Evolutionary conservation across 2,113 vertebrate species (phyloP), one percentile per base, ranked within the genome.

Genomic region (Brachionichthys hirsutus): DNA sequence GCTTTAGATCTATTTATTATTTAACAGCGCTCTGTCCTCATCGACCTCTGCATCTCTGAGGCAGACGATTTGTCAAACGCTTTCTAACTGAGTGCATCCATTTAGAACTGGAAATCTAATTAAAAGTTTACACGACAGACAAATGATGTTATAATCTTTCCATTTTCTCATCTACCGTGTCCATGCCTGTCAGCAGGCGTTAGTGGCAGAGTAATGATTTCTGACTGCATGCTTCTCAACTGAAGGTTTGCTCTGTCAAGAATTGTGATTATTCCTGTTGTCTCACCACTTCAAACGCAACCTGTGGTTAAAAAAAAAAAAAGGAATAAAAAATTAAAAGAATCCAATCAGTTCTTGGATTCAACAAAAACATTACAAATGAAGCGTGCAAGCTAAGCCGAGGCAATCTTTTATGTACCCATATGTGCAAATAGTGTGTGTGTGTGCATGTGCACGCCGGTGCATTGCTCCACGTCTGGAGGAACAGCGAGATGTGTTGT

Each of bases 401-500:
- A 55, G 44, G 12, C 19, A 5, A 41, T 67, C 34, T 58, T 67
- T 58, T 61, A 40, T 53, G 57, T 56, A 43, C 30, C 48, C 44
- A 51, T 61, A 57, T 58, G 67, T 70, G 52, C 36, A 36, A 19
- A 42, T 40, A 42, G 35, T 71, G 56, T 42, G 55, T 19, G n/a
- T 56, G 35, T 53, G 57, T 30, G 30, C 22, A 53, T 55, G 62
- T 36, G 58, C 2, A 18, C 20, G 54, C 9, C 9, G 74, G 66
- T 62, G 62, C 58, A 19, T 48, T 34, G 54, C 73, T 48, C 56
- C 71, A 55, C 47, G 73, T 81, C 81, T 84, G 65, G 71, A 71
- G 76, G 70, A 85, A 67, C 75, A 77, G 81, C 48, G 67, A 83
- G 85, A 84, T 82, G 52, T 68, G 87, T 89, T 91, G 90, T 90